phyloP scores from a whole-genome alignment of 2,113 vertebrate genomes.

The Limanda limanda region DNA sequence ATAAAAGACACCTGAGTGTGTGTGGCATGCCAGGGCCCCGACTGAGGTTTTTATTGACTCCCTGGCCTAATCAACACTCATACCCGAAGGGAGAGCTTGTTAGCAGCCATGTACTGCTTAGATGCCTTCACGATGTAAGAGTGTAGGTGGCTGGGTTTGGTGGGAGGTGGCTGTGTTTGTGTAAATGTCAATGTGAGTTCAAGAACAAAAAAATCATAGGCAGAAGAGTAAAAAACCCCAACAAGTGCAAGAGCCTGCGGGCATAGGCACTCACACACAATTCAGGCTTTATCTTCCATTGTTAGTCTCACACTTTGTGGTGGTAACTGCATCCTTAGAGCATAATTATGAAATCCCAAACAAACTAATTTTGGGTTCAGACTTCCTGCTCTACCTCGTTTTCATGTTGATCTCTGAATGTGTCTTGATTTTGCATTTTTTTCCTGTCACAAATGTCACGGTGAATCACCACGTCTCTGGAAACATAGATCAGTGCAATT shows the following conservation, averaged over 20 bases:
- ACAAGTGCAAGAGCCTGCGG: background rate
- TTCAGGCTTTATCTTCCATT: background rate
- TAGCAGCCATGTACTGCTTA: slow-evolving; percentile 62
- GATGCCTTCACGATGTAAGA: slow-evolving; percentile 47
- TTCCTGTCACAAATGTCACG: background rate
- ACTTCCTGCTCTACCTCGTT: background rate
- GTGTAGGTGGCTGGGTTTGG: slow-evolving; percentile 1
- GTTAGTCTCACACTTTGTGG: background rate
- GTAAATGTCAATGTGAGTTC: slow-evolving; percentile 41
- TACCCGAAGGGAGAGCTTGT: slow-evolving; percentile 62
- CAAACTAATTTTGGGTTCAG: too few species aligned
- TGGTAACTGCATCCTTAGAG: background rate
- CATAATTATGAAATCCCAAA: background rate
- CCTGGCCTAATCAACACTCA: slow-evolving; percentile 65
- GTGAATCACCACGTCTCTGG: background rate
- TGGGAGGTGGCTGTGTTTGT: slow-evolving; percentile 10
- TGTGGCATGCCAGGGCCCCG: slow-evolving; percentile 36
- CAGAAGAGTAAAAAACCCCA: background rate
- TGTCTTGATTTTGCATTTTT: background rate
- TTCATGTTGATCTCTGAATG: background rate
- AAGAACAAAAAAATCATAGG: slow-evolving; percentile 26
- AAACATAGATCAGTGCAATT: background rate
- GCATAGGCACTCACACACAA: background rate
- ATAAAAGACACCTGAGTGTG: slow-evolving; percentile 70
- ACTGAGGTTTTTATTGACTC: slow-evolving; percentile 68